Percentiles rank a stretch among this genome's conserved stretches.
These are phyloP conservation scores for Corticium candelabrum DNA, from an alignment of 37 sponge, comb jelly and placozoan species.

Conservation along the genomic window DNA sequence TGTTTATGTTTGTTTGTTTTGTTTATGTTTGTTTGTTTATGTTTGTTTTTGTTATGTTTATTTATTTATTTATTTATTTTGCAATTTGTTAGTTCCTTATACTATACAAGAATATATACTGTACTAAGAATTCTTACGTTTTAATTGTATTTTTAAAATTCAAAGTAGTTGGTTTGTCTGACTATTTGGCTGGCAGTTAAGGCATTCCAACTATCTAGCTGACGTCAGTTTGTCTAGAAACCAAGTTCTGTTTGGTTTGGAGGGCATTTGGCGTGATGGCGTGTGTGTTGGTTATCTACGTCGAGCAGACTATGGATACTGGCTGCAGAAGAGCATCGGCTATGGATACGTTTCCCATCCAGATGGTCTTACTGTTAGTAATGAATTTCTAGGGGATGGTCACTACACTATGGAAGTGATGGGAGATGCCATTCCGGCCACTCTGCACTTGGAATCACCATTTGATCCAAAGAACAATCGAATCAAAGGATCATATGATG, in stretches of 20 bases:
- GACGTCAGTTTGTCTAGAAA: too few species aligned
- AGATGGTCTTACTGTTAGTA: conserved; percentile 15
- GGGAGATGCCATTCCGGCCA: conserved; percentile 27
- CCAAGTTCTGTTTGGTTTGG: not conserved
- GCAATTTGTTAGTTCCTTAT: too few species aligned
- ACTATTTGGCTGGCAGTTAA: too few species aligned
- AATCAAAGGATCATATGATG: not conserved
- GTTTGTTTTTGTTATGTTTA: too few species aligned
- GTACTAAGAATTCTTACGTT: too few species aligned
- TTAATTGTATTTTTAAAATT: too few species aligned
- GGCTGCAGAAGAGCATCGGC: not conserved
- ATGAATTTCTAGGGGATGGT: conserved; percentile 17
- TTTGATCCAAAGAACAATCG: conserved; percentile 2
- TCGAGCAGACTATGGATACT: not conserved
- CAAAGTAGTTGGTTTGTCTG: too few species aligned
- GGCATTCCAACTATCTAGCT: too few species aligned
- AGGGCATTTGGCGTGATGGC: conserved; percentile 14
- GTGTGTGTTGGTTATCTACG: conserved; percentile 10
- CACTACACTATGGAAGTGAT: conserved; percentile 38
- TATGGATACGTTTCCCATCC: conserved; percentile 2
- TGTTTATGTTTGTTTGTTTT: too few species aligned
- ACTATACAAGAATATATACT: too few species aligned
- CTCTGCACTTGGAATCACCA: not conserved
- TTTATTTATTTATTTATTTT: too few species aligned
- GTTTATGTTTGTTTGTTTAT: too few species aligned